Base-by-base conservation (phyloP, 92 coral and sea anemone genomes). In the Zoanthus sansibaricus region DNA sequence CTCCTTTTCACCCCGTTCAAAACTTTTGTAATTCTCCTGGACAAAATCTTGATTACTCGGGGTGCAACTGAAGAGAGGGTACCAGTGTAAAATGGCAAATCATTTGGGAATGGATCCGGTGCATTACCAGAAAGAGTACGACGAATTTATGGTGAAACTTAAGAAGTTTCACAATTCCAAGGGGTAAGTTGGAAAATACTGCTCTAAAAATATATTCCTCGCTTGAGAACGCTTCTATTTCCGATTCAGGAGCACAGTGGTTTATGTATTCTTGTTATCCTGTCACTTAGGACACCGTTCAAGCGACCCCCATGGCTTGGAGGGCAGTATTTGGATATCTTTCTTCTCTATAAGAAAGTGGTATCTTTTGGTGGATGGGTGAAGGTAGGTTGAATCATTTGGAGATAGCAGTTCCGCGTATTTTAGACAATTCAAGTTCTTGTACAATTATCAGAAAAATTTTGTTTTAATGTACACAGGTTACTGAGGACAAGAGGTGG, bases 221-320 rank as follows among this genome's bases (percentile, higher is more conserved):
- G 93, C 89, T 86, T 93, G 78, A 83, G 54, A 84, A 91, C 91
- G 91, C 67, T 93, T 87, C 74, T 33, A 46, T 88, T 83, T 78
- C 79, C 78, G 72, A 84, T 85, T 86, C 86, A 79, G 89, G 86
- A 67, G 55, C 72, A 49, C 64, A 56, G 32, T 80, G 85, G 66
- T 64, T 67, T 64, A 80, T 80, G 17, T 75, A 76, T 86, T 62
- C 62, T 83, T 90, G 86, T 91, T 73, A 73, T 66, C 79, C 91
- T 95, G 89, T 90, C 91, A 84, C 83, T 89, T 86, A 97, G 99
- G 93, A 92, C 98, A 87, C 98, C 99, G 62, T 93, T 97, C 88
- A 94, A 94, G 83, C 92, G 98, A 64, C 90, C 96, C 37, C 99
- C 99, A 51, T 93, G 95, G 95, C 92, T 97, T 61, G 99, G 99